Conservation (phyloP, 1,140 invertebrate genomes). For the Aphidius ervi region DNA sequence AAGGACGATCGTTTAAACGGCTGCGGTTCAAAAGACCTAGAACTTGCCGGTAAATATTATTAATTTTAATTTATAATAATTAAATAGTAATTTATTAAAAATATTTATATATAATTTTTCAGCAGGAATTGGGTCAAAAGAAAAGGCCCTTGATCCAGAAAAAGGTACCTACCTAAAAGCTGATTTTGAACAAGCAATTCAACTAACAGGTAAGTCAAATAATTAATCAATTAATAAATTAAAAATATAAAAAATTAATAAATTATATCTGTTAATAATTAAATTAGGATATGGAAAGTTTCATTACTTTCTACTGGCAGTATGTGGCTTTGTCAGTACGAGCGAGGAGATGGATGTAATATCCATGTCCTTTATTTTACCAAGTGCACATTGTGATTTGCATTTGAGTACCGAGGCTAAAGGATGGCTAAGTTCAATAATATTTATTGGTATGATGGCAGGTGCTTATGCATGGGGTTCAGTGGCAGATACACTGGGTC, state of each 20-base stretch:
- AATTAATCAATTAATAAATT: not conserved
- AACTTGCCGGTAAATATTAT: constrained; percentile 57
- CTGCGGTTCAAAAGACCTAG: constrained; percentile 68
- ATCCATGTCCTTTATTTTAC: constrained; percentile 90
- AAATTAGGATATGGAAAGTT: constrained; percentile 82
- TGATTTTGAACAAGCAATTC: constrained; percentile 78
- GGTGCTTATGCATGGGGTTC: constrained; percentile 89
- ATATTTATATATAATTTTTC: constrained; percentile 2
- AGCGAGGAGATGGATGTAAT: constrained; percentile 95
- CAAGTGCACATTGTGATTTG: constrained; percentile 88
- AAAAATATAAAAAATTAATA: not conserved
- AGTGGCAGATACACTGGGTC: constrained; percentile 79
- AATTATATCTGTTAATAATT: not conserved
- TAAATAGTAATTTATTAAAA: not conserved
- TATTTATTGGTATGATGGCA: constrained; percentile 89
- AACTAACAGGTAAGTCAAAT: constrained; percentile 61
- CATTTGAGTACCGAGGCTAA: constrained; percentile 80
- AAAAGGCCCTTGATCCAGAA: constrained; percentile 50
- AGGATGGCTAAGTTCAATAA: constrained; percentile 84
- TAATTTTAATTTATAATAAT: not conserved
- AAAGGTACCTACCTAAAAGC: constrained; percentile 61
- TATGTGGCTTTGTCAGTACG: constrained; percentile 89
- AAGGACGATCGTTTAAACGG: constrained; percentile 73
- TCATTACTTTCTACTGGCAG: constrained; percentile 80
- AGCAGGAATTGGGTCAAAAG: constrained; percentile 49